Evolutionary conservation across 2,888 invertebrate species (phyloP), one percentile per base, ranked within the genome.

Genomic region (Xestia c-nigrum): DNA sequence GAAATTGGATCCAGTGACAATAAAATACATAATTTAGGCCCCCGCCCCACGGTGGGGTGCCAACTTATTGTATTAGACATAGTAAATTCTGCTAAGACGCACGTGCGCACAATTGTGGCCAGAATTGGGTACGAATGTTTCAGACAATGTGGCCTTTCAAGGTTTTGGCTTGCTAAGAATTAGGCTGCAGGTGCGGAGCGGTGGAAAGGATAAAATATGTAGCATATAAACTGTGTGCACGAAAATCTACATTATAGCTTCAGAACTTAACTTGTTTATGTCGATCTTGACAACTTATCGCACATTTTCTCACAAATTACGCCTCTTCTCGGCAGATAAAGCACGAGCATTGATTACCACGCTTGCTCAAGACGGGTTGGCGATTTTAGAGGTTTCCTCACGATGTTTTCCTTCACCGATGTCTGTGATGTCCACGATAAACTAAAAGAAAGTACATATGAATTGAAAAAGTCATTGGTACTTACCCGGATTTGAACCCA

Each of bases 1-100:
- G 94, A 94, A 94, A 94, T 94, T 94, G 94, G 94, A 92, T 93
- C 91, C 90, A 90, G 91, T 89, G 93, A 94, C 94, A 94, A 93
- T 95, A 94, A 95, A 95, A 94, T 94, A 94, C 93, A 94, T 94
- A 95, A 95, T 94, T 94, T 94, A 95, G 90, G 90, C 91, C 87
- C 89, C 86, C 87, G 85, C 90, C 89, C 89, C 86, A 85, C 83
- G 55, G 77, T 79, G 79, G 84, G 82, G 79, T 85, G 84, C 91
- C 94, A 92, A 93, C 93, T 94, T 94, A 95, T 94, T 95, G 94
- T 94, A 94, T 94, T 93, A 93, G 93, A 92, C 91, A 92, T 92
- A 94, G 94, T 94, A 94, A 94, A 94, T 94, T 94, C 91, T 91
- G 90, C 90, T 90, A 91, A 91, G 92, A 91, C 93, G 91, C 94